Evolutionary conservation across 2,888 invertebrate species (phyloP), one percentile per base, ranked within the genome.

Genomic region (Eledone cirrhosa): DNA sequence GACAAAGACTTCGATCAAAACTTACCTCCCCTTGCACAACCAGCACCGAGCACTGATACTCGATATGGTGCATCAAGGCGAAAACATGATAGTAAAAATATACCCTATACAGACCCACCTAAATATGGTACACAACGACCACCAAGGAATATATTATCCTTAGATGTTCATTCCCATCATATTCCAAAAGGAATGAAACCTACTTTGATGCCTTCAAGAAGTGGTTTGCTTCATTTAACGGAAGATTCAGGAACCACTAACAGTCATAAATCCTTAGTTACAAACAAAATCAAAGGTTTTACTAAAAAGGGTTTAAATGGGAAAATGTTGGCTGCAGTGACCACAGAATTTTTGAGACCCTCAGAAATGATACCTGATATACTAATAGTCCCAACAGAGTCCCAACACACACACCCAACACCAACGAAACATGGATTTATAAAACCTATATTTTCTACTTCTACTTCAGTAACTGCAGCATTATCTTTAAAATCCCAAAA

Each of bases 311-410:
- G 41, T 41, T 5, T 13, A 31, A 72, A 72, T 33, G 72, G 72
- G 13, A 72, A 14, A 27, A 8, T 72, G 2, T 72, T 72, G 41
- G 72, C 72, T 41, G 72, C 72, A 14, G 72, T 72, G 22, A 72
- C 72, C 0, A 72, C 72, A 22, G 72, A 72, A 72, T 72, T 72
- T 24, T n/a, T 72, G 72, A 72, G 41, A 22, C 41, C 72, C 41
- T 72, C 72, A 33, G 72, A 72, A 72, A 41, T 72, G 33, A 72
- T 72, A n/a, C 72, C 72, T 31, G 72, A 72, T 72, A 41, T 72
- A 33, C 41, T 72, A 31, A 41, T 72, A 31, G 41, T 41, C 13
- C 41, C 72, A 72, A 72, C 72, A 19, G 31, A 72, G n/a, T 41
- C 72, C 13, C 72, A 33, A 14, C 31, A 72, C 22, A 72, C 14